Base-by-base conservation (phyloP, 2,113 vertebrate species). In the Poeciliopsis turrubarensis region DNA sequence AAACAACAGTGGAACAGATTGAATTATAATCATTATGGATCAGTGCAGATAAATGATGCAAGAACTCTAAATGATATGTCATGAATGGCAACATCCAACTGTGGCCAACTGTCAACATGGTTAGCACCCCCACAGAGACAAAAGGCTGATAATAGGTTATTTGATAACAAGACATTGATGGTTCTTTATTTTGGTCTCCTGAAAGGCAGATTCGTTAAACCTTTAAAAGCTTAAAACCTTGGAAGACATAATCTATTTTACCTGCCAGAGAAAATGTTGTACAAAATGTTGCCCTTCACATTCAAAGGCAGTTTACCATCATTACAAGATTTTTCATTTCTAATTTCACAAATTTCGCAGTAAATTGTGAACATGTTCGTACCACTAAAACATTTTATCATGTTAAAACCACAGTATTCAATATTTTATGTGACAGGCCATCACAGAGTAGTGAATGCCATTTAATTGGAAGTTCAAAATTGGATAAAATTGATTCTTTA, bases 21-120 rank as follows among this genome's bases (percentile, higher is more conserved):
- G 31, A 62, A 13, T 78, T 81, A 81, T 77, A 81, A 87, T 82
- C 6, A 51, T 87, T 66, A 51, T 29, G 17, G 78, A 79, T 37
- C 51, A 76, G 68, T 84, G 67, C 57, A 78, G 75, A 81, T 51
- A 51, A 65, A 78, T 31, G 64, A 85, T 44, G 61, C 71, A 76
- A 34, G 68, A 78, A 60, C 39, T 60, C 15, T 60, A 61, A 72
- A 78, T 73, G 77, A 66, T 80, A 62, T 79, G 60, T 75, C 70
- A 79, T 63, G 60, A 80, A 68, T 67, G 72, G 74, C 77, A 72
- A 37, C 75, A 83, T 60, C 66, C 39, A 64, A 17, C 65, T 79
- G 41, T 70, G 79, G 77, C 65, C 72, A 60, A 74, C 68, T 75
- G 72, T 75, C 72, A 76, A 32, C 41, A 77, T 29, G 34, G 32